Conservation (phyloP, 1,140 invertebrate species). For the Carcinoscorpius rotundicauda region DNA sequence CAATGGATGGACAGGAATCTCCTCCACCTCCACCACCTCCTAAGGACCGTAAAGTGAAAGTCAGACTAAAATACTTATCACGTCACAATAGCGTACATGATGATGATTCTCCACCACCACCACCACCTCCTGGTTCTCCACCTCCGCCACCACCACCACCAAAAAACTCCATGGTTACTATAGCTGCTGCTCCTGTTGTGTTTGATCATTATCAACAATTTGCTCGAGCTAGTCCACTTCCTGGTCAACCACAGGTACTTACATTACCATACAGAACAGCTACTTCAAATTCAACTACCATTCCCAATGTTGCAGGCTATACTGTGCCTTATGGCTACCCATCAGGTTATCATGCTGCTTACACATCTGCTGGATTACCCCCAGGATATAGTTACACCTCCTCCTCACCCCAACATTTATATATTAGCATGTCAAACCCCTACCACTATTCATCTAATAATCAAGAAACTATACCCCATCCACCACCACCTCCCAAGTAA, state of each 20-base stretch:
- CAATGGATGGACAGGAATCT: slow-evolving; percentile 8
- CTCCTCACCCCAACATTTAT: too few species aligned
- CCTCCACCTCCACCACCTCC: slow-evolving; percentile 20
- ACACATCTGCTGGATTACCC: too few species aligned
- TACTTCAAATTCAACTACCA: slow-evolving; percentile 2
- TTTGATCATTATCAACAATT: slow-evolving; percentile 1
- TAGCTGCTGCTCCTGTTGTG: not conserved
- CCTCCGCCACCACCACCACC: slow-evolving; percentile 21
- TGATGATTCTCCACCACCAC: slow-evolving; percentile 10
- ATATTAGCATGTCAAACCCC: too few species aligned
- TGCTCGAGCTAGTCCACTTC: too few species aligned
- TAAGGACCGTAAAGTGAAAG: slow-evolving; percentile 12
- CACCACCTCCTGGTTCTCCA: slow-evolving; percentile 16
- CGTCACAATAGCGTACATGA: not conserved
- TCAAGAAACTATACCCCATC: too few species aligned
- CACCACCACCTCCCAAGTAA: too few species aligned
- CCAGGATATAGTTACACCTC: too few species aligned
- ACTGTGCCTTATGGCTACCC: slow-evolving; percentile 15
- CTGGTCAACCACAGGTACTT: slow-evolving; percentile 13
- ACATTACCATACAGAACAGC: slow-evolving; percentile 3
- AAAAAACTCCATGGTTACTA: slow-evolving; percentile 6
- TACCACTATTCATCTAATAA: too few species aligned
- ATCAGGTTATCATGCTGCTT: too few species aligned
- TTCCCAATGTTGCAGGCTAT: slow-evolving; percentile 8
- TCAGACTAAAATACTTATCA: slow-evolving; percentile 14